Percentiles rank a stretch among this genome's conserved stretches.
Conservation (phyloP, 1,140 invertebrate genomes). For the Littorina saxatilis region DNA sequence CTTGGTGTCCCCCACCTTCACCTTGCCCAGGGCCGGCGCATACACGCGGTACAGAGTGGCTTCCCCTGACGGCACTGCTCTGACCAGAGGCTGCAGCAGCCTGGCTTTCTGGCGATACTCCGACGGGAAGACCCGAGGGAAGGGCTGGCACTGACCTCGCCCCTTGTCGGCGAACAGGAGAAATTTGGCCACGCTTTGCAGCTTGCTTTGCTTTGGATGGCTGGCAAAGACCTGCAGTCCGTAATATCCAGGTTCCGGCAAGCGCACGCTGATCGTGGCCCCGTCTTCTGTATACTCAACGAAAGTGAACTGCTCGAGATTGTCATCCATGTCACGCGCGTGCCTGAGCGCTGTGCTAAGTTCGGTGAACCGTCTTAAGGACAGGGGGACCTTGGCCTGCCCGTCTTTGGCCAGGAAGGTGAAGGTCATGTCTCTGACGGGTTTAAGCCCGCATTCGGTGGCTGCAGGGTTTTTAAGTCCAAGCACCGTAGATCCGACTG, state of each 20-base stretch:
- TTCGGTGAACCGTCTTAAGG: background rate
- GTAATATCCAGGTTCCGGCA: background rate
- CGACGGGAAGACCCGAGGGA: background rate
- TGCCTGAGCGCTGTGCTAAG: background rate
- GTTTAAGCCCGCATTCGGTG: background rate
- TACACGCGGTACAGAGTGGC: background rate
- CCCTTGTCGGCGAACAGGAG: too few species aligned
- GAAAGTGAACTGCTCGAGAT: background rate
- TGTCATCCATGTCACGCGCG: background rate
- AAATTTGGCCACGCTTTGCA: background rate
- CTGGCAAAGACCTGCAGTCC: background rate
- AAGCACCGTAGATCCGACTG: too few species aligned
- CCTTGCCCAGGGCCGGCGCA: background rate
- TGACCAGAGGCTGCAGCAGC: background rate
- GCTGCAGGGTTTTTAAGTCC: background rate
- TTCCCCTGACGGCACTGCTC: background rate
- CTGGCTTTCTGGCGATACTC: background rate
- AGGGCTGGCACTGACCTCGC: background rate
- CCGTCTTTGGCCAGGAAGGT: background rate
- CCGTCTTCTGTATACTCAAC: background rate
- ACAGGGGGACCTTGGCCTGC: background rate
- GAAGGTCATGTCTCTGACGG: background rate
- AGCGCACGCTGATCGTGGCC: background rate
- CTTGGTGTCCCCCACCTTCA: background rate
- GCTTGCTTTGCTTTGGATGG: background rate